Evolutionary conservation across 2,797 vertebrate species (phyloP), one percentile per base, ranked within the genome.

Genomic region (Prunella strophiata): DNA sequence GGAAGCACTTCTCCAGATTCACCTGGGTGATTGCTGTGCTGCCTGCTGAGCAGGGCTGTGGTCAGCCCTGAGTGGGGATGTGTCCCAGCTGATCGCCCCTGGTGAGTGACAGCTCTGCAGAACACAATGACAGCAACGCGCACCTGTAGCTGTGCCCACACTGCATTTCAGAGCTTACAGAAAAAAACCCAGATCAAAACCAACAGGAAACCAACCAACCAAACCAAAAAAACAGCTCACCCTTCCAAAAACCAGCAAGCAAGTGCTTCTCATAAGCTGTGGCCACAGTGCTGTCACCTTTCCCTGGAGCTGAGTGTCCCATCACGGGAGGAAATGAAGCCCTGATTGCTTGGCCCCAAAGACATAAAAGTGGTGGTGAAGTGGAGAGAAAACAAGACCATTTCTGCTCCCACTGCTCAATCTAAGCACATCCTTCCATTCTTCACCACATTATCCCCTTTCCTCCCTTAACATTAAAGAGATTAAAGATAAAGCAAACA

Each of bases 1-100:
- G 95, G 78, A 94, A 77, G 30, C 85, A 67, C 48, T 96, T 93
- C n/a, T 48, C 36, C 40, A 34, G 11, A 70, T 66, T 29, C 23
- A 3, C 8, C 9, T n/a, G 4, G 38, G 23, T 25, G 66, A 27
- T 42, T 65, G 27, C 0, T 20, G 10, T 18, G 47, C 63, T 55
- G 34, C 23, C 52, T 47, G 32, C 67, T 8, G n/a, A 42, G 30
- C 2, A 40, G 27, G 11, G 38, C 26, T 47, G 30, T 5, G 34
- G 16, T 30, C 50, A 86, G 36, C 51, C 51, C 1, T 0, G 10
- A 16, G 16, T 2, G 4, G 54, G 13, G 7, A 57, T 26, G n/a
- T 14, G 47, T 34, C 91, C 62, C 93, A 88, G 79, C 50, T 62
- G 95, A 48, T 22, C 11, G 34, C 66, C 11, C 13, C 55, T 15